These are phyloP conservation scores for Pangasius krempfi DNA, from an alignment of 2,797 vertebrate species.

Conservation along the genomic window DNA sequence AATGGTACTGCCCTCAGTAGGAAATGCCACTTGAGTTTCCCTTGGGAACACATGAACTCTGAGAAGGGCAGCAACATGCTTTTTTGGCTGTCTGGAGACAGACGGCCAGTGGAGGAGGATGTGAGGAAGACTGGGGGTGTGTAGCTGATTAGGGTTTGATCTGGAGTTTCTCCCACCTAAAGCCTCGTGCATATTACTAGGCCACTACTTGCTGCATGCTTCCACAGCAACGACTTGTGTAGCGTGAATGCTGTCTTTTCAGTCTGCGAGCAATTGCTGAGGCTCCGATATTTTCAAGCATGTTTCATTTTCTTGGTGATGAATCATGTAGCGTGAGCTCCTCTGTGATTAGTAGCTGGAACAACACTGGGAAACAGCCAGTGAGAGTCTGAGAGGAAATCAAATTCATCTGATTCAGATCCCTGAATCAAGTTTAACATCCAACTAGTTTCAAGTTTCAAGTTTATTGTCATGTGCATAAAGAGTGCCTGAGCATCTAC, in stretches of 20 bases:
- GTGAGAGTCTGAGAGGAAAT: background rate
- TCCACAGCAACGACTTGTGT: background rate
- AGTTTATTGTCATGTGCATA: no score
- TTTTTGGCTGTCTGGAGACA: conserved; percentile 46
- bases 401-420: background rate
- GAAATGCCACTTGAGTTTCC: conserved; percentile 57
- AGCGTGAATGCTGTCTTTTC: background rate
- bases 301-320: background rate
- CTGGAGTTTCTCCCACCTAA: conserved; percentile 25
- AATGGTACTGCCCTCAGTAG: conserved; percentile 50
- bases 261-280: background rate
- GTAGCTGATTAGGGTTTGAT: conserved; percentile 45
- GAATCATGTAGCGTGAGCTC: background rate
- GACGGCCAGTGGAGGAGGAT: background rate
- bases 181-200: background rate
- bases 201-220: background rate
- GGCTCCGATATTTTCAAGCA: background rate
- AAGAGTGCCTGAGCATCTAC: no score
- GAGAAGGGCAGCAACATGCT: conserved; percentile 30
- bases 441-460: background rate
- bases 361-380: background rate
- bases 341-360: background rate
- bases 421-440: background rate
- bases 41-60: conserved; percentile 48
- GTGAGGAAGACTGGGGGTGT: conserved; percentile 3